phyloP scores from a whole-genome alignment of 1,140 invertebrate genomes.

The Ceratina calcarata region DNA sequence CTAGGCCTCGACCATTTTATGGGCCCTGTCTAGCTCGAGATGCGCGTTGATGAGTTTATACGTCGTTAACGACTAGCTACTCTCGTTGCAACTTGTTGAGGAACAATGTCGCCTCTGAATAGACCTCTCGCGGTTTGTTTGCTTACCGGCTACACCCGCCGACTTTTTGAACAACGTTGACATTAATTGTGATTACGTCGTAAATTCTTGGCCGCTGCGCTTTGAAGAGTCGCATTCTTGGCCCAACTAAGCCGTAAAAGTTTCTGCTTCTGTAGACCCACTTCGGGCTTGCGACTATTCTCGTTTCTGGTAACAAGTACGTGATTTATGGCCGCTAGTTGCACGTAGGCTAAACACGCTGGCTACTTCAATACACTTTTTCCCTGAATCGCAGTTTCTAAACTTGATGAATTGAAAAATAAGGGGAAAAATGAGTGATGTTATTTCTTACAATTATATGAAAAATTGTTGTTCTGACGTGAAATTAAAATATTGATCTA shows the following conservation, averaged over 20 bases:
- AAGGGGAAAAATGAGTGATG: no score
- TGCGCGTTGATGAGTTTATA: conserved; percentile 42
- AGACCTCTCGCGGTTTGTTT: neutral
- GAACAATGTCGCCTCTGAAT: conserved; percentile 23
- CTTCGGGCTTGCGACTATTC: neutral
- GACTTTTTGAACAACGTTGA: conserved; percentile 20
- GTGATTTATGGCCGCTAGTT: no score
- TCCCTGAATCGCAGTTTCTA: no score
- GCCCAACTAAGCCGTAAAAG: neutral
- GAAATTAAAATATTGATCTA: no score
- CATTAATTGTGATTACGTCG: conserved; percentile 28
- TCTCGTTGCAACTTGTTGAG: conserved; percentile 53
- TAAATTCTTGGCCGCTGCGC: conserved; percentile 10
- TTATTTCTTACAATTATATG: no score
- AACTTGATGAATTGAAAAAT: no score
- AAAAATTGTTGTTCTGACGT: no score
- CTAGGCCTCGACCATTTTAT: conserved; percentile 30
- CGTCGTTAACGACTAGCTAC: conserved; percentile 30
- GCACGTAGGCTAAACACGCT: no score
- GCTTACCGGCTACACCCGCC: neutral
- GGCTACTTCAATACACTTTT: no score
- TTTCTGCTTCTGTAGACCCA: neutral
- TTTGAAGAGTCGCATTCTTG: neutral
- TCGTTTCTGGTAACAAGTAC: neutral
- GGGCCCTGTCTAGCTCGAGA: neutral